Conservation (phyloP, 2,113 vertebrate genomes). For the Otolemur garnettii region DNA sequence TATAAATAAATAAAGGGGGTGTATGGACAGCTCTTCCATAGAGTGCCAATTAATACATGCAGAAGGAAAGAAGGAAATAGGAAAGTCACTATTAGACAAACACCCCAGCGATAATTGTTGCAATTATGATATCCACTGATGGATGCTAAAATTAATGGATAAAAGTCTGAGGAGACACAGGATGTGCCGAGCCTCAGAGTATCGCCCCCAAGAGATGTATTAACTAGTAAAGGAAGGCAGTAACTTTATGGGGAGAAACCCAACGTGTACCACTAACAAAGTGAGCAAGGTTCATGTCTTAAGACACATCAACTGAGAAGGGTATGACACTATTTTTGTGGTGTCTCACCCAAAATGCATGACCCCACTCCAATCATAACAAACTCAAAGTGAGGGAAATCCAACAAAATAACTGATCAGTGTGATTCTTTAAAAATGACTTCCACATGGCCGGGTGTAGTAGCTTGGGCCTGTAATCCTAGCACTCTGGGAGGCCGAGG, state of each 20-base stretch:
- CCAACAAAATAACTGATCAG: rapidly evolving
- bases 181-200: not conserved
- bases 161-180: not conserved
- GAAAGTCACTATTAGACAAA: not conserved
- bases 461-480: no score
- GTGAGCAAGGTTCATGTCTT: rapidly evolving
- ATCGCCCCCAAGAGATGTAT: not conserved
- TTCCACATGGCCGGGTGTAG: not conserved
- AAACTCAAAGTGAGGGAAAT: not conserved
- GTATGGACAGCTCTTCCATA: not conserved
- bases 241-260: not conserved
- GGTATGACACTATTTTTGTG: rapidly evolving
- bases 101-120: not conserved
- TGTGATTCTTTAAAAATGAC: not conserved
- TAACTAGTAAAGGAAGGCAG: not conserved
- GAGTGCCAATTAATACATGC: not conserved
- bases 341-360: not conserved
- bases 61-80: not conserved
- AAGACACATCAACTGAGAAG: rapidly evolving
- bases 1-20: not conserved
- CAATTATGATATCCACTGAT: not conserved
- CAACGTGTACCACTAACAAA: rapidly evolving
- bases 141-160: not conserved
- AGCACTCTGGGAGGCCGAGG: no score
- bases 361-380: rapidly evolving